Conservation (phyloP, 2,113 vertebrate genomes). For the Ammodytes dubius region DNA sequence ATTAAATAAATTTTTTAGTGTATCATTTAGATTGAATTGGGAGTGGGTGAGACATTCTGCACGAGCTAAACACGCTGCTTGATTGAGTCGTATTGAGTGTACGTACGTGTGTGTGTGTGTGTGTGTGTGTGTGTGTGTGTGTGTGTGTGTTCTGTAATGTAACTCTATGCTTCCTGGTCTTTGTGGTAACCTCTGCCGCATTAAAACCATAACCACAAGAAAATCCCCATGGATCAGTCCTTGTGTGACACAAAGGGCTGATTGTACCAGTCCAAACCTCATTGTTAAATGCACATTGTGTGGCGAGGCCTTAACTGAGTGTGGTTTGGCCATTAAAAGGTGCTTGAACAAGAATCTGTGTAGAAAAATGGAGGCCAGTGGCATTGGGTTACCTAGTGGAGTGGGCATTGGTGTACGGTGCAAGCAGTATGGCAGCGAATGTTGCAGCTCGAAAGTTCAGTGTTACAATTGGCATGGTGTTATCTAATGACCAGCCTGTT, state of each 20-base stretch:
- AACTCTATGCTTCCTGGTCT: constrained; percentile 58
- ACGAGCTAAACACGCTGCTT: constrained; percentile 33
- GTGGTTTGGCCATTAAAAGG: constrained; percentile 61
- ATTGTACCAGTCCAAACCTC: constrained; percentile 76
- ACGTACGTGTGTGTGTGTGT: constrained; percentile 29
- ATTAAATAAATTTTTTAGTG: constrained; percentile 47
- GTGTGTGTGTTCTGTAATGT: constrained; percentile 49
- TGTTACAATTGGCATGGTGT: constrained; percentile 45
- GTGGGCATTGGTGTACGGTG: background rate
- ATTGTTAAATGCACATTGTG: constrained; percentile 73
- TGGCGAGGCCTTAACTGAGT: constrained; percentile 55
- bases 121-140: constrained; percentile 40
- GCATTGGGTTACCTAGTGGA: constrained; percentile 51
- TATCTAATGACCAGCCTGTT: constrained; percentile 70
- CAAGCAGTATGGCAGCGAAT: constrained; percentile 24
- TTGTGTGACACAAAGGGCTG: constrained; percentile 75
- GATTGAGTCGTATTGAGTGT: constrained; percentile 45
- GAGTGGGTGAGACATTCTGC: constrained; percentile 59
- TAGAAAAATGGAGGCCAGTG: constrained; percentile 38
- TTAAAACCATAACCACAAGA: constrained; percentile 79
- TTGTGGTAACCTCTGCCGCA: constrained; percentile 74
- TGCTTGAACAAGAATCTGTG: constrained; percentile 34
- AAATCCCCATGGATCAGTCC: constrained; percentile 74
- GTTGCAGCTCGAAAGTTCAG: constrained; percentile 35
- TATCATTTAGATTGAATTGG: constrained; percentile 43